Evolutionary conservation across 2,113 vertebrate species (phyloP), one percentile per base, ranked within the genome.

Genomic region (Helogale parvula): DNA sequence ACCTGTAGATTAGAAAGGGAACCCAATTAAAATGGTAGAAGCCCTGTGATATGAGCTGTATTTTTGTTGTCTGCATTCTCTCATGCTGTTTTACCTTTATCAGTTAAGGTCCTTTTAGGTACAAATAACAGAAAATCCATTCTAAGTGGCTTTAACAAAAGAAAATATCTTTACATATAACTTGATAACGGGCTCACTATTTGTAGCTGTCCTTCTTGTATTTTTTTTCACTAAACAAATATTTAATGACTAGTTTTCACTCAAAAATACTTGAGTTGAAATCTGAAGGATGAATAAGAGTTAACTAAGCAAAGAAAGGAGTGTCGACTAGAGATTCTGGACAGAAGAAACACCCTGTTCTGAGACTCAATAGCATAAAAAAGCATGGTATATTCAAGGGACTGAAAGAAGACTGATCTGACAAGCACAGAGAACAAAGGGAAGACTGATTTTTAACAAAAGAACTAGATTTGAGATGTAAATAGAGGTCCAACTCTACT

Each of bases 181-280:
- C 23, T 79, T 63, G 60, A 41, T 77, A 83, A 94, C 54, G 35
- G 9, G 3, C n/a, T 92, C 35, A 79, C 35, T 92, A 35, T 90
- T 84, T 57, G 45, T 47, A 50, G 47, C 79, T 94, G 7, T 21
- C 19, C 23, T 60, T 93, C 74, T 54, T 63, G 23, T 60, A 35
- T 85, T 80, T 87, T 80, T 87, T 84, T 84, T 33, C 12, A 68
- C 35, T 66, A 11, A 63, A 25, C 15, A 91, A 83, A 65, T 91
- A 88, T 87, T 91, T 88, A 65, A 31, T 77, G 23, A 83, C 81
- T 83, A 3, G 23, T 65, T 87, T 86, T 69, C 50, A 68, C 33
- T 66, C 74, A 71, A n/a, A 92, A 83, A 88, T 88, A 63, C 14
- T 88, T 88, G 29, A 77, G 29, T 68, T 96, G 68, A 93, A 65